Evolutionary conservation across 2,888 invertebrate species (phyloP).

Genomic region (Ochropacha duplaris): DNA sequence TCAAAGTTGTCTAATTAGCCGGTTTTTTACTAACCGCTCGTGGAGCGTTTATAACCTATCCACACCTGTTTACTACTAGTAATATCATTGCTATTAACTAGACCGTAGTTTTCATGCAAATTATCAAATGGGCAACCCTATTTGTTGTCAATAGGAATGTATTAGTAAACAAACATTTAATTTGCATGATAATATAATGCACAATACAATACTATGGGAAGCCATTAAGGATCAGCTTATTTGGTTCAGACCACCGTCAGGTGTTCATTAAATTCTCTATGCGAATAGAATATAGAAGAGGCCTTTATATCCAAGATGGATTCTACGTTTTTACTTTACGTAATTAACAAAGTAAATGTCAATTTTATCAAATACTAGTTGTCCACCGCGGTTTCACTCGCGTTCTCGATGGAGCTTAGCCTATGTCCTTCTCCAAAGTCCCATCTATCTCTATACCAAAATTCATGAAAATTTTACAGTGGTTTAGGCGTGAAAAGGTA

Average conservation of each 20-base stretch:
- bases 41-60: too few species aligned
- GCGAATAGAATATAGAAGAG: background rate
- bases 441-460: too few species aligned
- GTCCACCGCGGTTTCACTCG: too few species aligned
- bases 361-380: too few species aligned
- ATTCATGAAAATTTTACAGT: too few species aligned
- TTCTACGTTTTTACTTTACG: background rate
- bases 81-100: too few species aligned
- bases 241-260: background rate
- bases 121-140: background rate
- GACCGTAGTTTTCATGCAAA: background rate
- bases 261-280: background rate
- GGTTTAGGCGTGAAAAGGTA: too few species aligned
- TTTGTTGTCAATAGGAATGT: background rate
- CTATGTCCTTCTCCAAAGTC: too few species aligned
- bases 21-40: too few species aligned
- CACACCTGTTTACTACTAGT: too few species aligned
- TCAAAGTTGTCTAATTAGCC: too few species aligned
- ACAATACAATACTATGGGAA: background rate
- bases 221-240: background rate
- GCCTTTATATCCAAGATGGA: background rate
- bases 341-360: background rate
- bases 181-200: background rate
- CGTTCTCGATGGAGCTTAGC: too few species aligned
- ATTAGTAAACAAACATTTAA: background rate